Percentiles rank a stretch among this genome's conserved stretches.
Conservation (phyloP, 2,113 vertebrate species). For the Paramormyrops kingsleyae region DNA sequence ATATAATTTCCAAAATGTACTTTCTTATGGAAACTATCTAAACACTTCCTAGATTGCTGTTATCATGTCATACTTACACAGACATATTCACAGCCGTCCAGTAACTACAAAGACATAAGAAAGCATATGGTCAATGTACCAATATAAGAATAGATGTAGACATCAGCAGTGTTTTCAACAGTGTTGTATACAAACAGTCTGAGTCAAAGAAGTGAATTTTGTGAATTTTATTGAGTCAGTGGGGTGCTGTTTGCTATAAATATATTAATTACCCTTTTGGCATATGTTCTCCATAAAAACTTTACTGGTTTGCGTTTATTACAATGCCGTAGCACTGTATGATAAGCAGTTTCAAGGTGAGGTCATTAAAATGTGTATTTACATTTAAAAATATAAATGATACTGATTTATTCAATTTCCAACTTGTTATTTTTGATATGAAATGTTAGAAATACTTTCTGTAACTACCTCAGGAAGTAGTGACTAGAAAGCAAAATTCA, state of each 20-base stretch:
- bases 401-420: neutral
- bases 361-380: neutral
- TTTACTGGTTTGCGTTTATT: neutral
- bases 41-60: neutral
- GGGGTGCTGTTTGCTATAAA: neutral
- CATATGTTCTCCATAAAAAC: neutral
- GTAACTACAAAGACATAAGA: neutral
- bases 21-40: neutral
- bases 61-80: neutral
- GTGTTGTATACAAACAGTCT: neutral
- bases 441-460: neutral
- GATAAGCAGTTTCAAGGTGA: neutral
- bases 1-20: neutral
- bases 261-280: neutral
- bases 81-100: neutral
- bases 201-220: neutral
- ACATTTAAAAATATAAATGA: neutral
- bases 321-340: neutral
- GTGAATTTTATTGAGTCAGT: neutral
- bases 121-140: neutral
- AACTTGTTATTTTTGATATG: neutral
- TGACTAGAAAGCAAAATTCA: neutral
- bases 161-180: neutral
- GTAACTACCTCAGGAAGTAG: neutral
- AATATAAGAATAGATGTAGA: neutral